phyloP scores from a whole-genome alignment of 2,113 vertebrate genomes.

The Thermophis baileyi region DNA sequence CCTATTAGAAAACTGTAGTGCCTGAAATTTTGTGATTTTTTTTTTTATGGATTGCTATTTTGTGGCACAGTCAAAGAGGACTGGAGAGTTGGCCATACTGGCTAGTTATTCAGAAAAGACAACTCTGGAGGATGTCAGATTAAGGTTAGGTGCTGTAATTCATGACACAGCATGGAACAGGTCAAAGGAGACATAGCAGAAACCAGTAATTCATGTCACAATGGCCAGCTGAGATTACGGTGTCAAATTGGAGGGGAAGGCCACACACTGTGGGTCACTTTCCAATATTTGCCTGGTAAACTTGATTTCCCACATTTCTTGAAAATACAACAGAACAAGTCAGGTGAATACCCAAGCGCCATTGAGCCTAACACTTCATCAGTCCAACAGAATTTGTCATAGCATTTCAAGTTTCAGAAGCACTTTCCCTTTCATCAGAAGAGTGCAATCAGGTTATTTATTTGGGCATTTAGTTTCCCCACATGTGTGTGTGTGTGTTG shows the following conservation, averaged over 20 bases:
- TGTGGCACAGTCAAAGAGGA: neutral
- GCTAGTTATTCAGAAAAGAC: neutral
- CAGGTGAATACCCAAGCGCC: neutral
- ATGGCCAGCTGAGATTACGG: neutral
- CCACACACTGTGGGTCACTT: neutral
- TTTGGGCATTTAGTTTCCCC: neutral
- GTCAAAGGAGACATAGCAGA: neutral
- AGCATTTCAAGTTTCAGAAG: neutral
- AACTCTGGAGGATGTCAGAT: neutral
- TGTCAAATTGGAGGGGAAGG: neutral
- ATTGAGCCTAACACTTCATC: neutral
- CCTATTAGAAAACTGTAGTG: neutral
- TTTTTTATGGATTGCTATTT: neutral
- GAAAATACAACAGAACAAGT: neutral
- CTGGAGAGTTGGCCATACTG: neutral
- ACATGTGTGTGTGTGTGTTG: neutral
- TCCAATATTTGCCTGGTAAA: neutral
- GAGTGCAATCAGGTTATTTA: neutral
- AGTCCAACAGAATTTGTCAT: neutral
- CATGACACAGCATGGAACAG: neutral
- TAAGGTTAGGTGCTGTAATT: neutral
- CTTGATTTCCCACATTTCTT: neutral
- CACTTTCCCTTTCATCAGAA: neutral
- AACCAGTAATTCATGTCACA: neutral
- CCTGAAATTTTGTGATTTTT: neutral